Evolutionary conservation across 2,888 invertebrate genomes (phyloP).

Genomic region (Cheilosia vulpina): DNA sequence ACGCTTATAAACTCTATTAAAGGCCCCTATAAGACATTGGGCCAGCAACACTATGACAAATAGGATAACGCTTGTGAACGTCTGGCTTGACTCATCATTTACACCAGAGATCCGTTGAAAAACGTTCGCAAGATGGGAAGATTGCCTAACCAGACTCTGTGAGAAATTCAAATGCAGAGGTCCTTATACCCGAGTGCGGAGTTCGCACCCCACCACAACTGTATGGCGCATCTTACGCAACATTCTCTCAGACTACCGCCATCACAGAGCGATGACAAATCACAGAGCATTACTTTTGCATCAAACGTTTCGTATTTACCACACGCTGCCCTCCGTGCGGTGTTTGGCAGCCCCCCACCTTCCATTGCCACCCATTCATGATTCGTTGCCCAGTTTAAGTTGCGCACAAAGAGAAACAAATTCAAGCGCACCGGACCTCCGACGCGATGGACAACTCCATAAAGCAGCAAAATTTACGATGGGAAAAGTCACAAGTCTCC

Average conservation of each 20-base stretch:
- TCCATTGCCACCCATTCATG: constrained; percentile 21
- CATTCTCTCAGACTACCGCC: constrained; percentile 24
- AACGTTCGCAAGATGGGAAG: too few species aligned
- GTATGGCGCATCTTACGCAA: constrained; percentile 15
- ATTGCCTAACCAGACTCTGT: too few species aligned
- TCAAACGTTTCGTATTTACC: constrained; percentile 53
- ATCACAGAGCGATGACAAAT: constrained; percentile 46
- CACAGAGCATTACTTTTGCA: constrained; percentile 49
- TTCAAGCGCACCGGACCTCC: constrained; percentile 58
- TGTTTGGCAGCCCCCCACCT: background rate
- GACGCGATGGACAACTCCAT: constrained; percentile 73
- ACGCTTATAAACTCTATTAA: too few species aligned
- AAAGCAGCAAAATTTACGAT: constrained; percentile 75
- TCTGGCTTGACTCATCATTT: too few species aligned
- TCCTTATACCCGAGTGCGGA: too few species aligned
- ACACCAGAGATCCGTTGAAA: too few species aligned
- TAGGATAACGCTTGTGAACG: too few species aligned
- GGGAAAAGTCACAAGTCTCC: constrained; percentile 76
- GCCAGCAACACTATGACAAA: too few species aligned
- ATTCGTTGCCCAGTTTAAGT: constrained; percentile 35
- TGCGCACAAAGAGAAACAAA: constrained; percentile 30
- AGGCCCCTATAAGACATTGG: too few species aligned
- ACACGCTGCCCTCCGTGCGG: constrained; percentile 26
- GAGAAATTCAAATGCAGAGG: too few species aligned
- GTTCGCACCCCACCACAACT: constrained; percentile 1